phyloP scores from a whole-genome alignment of 2,888 invertebrate genomes.

The Caenorhabditis sinica region DNA sequence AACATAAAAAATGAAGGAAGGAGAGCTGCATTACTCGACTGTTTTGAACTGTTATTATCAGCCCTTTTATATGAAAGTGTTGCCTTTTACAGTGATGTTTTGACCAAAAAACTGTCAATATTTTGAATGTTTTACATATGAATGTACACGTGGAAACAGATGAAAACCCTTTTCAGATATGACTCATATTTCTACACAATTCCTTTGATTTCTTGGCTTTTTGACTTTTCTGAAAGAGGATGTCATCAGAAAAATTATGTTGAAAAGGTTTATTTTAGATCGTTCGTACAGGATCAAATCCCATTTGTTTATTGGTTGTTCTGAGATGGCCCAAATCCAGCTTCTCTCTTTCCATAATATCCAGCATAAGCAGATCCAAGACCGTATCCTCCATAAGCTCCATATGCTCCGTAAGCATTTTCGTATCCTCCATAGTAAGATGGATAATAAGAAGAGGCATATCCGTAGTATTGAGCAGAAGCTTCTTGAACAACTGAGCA shows the following conservation, averaged over 20 bases:
- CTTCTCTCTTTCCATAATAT: slow-evolving; percentile 60
- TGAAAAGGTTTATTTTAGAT: slow-evolving; percentile 18
- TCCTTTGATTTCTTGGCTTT: background rate
- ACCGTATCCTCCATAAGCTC: slow-evolving; percentile 48
- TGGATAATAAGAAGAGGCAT: slow-evolving; percentile 47
- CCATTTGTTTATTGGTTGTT: slow-evolving; percentile 11
- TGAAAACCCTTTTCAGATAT: background rate
- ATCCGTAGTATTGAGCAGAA: slow-evolving; percentile 43
- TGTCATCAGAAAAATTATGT: background rate
- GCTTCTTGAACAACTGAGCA: slow-evolving; percentile 38
- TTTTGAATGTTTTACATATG: slow-evolving; percentile 11
- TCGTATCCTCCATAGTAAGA: slow-evolving; percentile 49
- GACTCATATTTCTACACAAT: background rate
- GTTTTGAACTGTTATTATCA: slow-evolving; percentile 17
- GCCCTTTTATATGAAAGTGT: slow-evolving; percentile 3
- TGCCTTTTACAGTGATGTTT: slow-evolving; percentile 5
- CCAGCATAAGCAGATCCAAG: slow-evolving; percentile 51
- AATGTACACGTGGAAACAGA: background rate
- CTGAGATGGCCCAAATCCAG: slow-evolving; percentile 51
- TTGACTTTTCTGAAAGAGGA: background rate
- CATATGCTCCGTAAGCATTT: slow-evolving; percentile 38
- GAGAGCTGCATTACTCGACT: slow-evolving; percentile 19
- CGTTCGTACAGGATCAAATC: slow-evolving; percentile 33
- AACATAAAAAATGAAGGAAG: background rate
- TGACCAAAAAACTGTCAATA: background rate